Evolutionary conservation across 2,797 vertebrate genomes (phyloP), one percentile per base, ranked within the genome.

Genomic region (Sebastes melanostomus): DNA sequence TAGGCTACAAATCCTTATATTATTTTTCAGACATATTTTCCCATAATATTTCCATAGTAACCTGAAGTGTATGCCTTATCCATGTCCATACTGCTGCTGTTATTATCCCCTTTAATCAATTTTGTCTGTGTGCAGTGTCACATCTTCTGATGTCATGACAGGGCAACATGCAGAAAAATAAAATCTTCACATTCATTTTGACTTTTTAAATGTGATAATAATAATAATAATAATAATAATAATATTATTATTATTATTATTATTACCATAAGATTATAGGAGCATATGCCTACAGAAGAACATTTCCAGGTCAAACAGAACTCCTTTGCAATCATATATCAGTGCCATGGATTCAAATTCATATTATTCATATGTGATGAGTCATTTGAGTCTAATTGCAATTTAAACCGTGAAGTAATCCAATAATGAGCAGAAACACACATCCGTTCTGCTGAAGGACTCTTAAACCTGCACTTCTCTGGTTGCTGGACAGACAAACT

Each of bases 401-500:
- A n/a, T 71, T 78, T 79, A 58, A 74, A 78, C 30, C 72, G 69
- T 79, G 75, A 77, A 68, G 56, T 66, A 70, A 86, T 83, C 68
- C 77, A 71, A 54, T 85, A 85, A 86, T 59, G 52, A 61, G 8
- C 63, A 80, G 66, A 78, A 73, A 69, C 55, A 27, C 66, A 22
- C 58, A 30, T 59, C 58, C 14, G 58, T 29, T 30, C 58, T 20
- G 58, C 58, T 30, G 16, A 27, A 59, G 58, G 58, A 42, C 46
- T 50, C 16, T 50, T 0, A 50, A 50, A 20, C 46, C 18, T 50
- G 6, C 46, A 50, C 6, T 50, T 20, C 46, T 50, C 38, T 42
- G 38, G 14, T 42, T 42, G 38, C 38, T 16, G 6, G 14, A 42
- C 38, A 42, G 38, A 54, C 4, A 54, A 22, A 10, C 52, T 54